These are phyloP conservation scores for Chymomyza amoena DNA, from an alignment of 2,888 invertebrate species.

Conservation along the genomic window DNA sequence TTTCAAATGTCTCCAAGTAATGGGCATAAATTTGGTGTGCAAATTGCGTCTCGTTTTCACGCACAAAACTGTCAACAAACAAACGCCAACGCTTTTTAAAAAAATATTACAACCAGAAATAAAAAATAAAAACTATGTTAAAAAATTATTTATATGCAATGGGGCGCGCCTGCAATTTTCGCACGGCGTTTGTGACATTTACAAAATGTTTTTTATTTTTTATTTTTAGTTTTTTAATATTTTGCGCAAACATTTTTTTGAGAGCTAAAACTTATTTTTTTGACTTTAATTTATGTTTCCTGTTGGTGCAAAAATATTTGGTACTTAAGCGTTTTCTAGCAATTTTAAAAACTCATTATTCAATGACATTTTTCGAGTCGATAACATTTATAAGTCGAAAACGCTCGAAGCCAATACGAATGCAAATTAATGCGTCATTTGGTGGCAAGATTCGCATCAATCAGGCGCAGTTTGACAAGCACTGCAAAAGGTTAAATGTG, in stretches of 20 bases:
- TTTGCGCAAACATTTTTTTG: constrained; percentile 20
- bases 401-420: constrained; percentile 56
- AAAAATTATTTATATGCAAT: constrained; percentile 32
- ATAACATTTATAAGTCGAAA: constrained; percentile 1
- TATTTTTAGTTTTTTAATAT: constrained; percentile 36
- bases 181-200: constrained; percentile 68
- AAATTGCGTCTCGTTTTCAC: constrained; percentile 8
- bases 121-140: constrained; percentile 8
- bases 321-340: constrained; percentile 7
- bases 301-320: constrained; percentile 30
- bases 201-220: constrained; percentile 57
- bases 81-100: constrained; percentile 7
- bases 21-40: constrained; percentile 54
- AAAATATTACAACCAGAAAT: constrained; percentile 9
- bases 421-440: constrained; percentile 76
- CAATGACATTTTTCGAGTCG: constrained; percentile 57
- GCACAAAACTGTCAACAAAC: constrained; percentile 39
- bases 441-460: constrained; percentile 60
- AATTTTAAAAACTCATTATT: constrained; percentile 55
- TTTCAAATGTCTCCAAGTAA: constrained; percentile 37
- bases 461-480: constrained; percentile 62
- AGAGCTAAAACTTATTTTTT: constrained; percentile 37
- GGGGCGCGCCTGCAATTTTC: constrained; percentile 61
- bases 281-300: constrained; percentile 70
- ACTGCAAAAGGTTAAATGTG: constrained; percentile 55